A percentile compares a stretch with the other conserved stretches of the same genome.
These are phyloP conservation scores for Mythimna ferrago DNA, from an alignment of 2,888 invertebrate species.

Conservation along the genomic window DNA sequence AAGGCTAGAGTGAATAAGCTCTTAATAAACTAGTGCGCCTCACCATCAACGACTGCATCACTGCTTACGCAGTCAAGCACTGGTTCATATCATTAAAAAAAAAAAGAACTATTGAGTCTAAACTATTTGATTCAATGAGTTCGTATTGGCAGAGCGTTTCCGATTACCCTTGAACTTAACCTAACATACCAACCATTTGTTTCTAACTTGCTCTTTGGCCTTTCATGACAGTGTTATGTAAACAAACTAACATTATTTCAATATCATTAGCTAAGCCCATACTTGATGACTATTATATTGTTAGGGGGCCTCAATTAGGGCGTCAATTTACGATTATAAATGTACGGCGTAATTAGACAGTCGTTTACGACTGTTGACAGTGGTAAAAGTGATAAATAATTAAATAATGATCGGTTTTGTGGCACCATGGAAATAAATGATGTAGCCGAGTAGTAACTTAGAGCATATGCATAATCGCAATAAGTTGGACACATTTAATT, in stretches of 20 bases:
- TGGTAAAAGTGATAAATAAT: background rate
- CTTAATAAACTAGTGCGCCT: no score
- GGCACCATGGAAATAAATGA: conserved; percentile 1
- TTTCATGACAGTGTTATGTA: background rate
- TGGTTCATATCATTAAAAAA: no score
- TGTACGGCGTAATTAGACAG: background rate
- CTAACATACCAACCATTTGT: background rate
- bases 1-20: no score
- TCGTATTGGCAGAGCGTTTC: background rate
- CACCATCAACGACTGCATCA: no score
- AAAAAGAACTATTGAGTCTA: background rate
- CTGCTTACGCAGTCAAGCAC: no score
- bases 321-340: background rate
- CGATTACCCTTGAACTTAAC: conserved; percentile 26
- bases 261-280: conserved; percentile 1
- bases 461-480: no score
- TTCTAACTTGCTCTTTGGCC: background rate
- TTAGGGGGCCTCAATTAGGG: conserved; percentile 13
- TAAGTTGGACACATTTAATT: no score
- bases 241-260: conserved; percentile 19
- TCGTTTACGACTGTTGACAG: background rate
- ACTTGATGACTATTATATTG: background rate
- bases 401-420: background rate
- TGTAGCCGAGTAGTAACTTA: background rate
- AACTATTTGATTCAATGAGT: background rate